Evolutionary conservation across 2,888 invertebrate genomes (phyloP), one percentile per base, ranked within the genome.

Genomic region (Papilio protenor): DNA sequence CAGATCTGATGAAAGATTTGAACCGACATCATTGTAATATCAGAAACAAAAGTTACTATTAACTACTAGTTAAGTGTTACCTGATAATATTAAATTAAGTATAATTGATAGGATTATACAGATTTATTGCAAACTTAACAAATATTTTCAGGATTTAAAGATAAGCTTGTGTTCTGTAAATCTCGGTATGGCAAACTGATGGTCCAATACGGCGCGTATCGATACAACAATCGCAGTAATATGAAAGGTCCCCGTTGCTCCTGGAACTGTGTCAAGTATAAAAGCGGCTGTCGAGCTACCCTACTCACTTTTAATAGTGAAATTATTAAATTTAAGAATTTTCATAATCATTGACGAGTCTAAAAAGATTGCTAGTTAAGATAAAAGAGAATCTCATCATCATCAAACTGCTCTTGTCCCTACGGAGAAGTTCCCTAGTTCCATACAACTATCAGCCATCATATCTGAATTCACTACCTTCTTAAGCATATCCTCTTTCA

Each of bases 231-330:
- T 12, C 66, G 66, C 5, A 69, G 66, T 33, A 21, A 69, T 45
- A 69, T 40, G 45, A 69, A 69, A 69, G 66, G 66, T 1, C 66
- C 21, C n/a, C 66, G 66, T n/a, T 69, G 66, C 21, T n/a, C 45
- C n/a, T 69, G 66, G 66, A 69, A n/a, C 45, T 69, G 66, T 21
- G n/a, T 45, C 45, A 69, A 69, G 18, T 45, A 45, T 12, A 0
- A 10, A 1, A 45, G 5, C 21, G 66, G 66, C 16, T 69, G 66
- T 8, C 40, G 45, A 45, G 66, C 66, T 12, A 69, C 66, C 10
- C 8, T 69, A 5, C 40, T 69, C 45, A 69, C 66, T 0, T 69
- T 21, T 69, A 2, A 45, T n/a, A 21, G 16, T n/a, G 45, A 45
- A 69, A 69, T 69, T 69, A 69, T 69, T 69, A 69, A n/a, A 21